These are phyloP conservation scores for Drosophila subsilvestris DNA, from an alignment of 2,888 invertebrate genomes.

Conservation along the genomic window DNA sequence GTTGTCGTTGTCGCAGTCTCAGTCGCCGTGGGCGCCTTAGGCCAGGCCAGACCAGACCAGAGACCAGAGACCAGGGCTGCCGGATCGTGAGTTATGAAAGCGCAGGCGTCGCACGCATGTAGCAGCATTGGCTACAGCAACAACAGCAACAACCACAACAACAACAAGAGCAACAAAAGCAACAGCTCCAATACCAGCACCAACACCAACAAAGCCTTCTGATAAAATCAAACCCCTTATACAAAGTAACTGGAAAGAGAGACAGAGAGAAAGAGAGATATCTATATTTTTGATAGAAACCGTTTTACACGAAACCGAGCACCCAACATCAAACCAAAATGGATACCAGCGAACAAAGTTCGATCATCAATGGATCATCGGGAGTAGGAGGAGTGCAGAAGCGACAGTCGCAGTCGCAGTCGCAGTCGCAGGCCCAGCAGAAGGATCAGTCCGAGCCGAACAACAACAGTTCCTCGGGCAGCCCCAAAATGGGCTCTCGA, in stretches of 20 bases:
- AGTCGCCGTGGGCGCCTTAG: conserved; percentile 24
- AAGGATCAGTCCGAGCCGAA: not conserved
- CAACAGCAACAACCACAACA: not conserved
- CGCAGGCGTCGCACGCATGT: conserved; percentile 67
- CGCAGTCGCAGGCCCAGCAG: not conserved
- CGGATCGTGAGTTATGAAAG: conserved; percentile 77
- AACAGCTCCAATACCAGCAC: conserved; percentile 24
- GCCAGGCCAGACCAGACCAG: conserved; percentile 35
- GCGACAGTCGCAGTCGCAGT: not conserved
- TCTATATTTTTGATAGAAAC: conserved; percentile 57
- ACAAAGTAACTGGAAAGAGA: conserved; percentile 2
- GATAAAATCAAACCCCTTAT: not conserved
- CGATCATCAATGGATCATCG: conserved; percentile 15
- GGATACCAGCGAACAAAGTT: conserved; percentile 63
- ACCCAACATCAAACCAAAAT: conserved; percentile 35
- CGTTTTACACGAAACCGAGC: conserved; percentile 35
- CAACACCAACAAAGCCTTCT: conserved; percentile 10
- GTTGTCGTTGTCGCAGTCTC: conserved; percentile 27
- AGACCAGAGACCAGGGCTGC: conserved; percentile 71
- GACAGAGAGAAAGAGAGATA: conserved; percentile 8
- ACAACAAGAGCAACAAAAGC: not conserved
- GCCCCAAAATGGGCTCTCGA: conserved; percentile 89
- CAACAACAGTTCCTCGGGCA: conserved; percentile 52
- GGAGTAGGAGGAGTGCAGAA: conserved; percentile 14
- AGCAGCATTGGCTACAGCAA: conserved; percentile 43